These are phyloP conservation scores for Craniophora ligustri DNA, from an alignment of 2,888 invertebrate genomes.

Conservation along the genomic window DNA sequence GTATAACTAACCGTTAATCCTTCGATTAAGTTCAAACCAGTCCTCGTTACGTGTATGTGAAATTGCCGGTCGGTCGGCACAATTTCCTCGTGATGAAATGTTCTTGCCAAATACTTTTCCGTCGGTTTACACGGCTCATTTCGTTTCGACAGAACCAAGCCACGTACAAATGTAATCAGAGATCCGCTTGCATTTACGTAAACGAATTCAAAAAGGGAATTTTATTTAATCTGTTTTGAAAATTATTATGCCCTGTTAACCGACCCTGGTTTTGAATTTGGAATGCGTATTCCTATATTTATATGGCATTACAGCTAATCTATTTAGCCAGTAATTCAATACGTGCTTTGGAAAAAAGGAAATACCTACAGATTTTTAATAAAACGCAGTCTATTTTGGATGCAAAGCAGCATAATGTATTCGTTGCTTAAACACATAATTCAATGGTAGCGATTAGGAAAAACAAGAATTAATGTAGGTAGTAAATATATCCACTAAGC, in stretches of 20 bases:
- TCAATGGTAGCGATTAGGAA: constrained; percentile 12
- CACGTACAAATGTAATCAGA: constrained; percentile 77
- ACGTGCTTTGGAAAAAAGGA: background rate
- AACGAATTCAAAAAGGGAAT: constrained; percentile 64
- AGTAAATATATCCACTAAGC: constrained; percentile 29
- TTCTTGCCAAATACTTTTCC: constrained; percentile 65
- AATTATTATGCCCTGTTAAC: constrained; percentile 26
- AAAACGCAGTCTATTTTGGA: background rate
- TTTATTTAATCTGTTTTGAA: constrained; percentile 50
- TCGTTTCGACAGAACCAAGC: constrained; percentile 66
- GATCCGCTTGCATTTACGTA: constrained; percentile 77
- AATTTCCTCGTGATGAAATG: constrained; percentile 59
- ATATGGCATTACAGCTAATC: background rate
- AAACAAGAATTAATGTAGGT: constrained; percentile 23
- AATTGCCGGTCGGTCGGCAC: constrained; percentile 41
- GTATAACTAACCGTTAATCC: constrained; percentile 38
- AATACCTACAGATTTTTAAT: background rate
- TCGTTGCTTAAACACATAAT: constrained; percentile 1
- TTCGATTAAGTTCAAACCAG: constrained; percentile 42
- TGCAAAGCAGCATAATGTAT: constrained; percentile 1
- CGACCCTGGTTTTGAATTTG: constrained; percentile 1
- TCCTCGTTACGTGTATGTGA: constrained; percentile 46
- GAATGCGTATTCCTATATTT: background rate
- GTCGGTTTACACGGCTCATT: constrained; percentile 59
- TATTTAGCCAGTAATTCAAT: background rate